These are phyloP conservation scores for Calephelis nemesis DNA, from an alignment of 1,140 invertebrate species.

Conservation along the genomic window DNA sequence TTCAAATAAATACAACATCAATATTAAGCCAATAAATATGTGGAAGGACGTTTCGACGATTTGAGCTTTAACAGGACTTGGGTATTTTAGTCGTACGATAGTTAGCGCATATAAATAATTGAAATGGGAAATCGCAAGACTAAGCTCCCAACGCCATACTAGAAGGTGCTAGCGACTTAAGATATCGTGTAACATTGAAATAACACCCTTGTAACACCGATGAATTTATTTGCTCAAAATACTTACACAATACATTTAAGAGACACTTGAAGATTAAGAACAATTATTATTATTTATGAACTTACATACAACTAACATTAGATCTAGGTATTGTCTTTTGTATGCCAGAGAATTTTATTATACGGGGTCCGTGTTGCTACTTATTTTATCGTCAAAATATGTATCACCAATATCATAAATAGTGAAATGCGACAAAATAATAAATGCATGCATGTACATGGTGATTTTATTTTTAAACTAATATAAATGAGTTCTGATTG, in stretches of 20 bases:
- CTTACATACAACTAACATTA: slow-evolving; percentile 76
- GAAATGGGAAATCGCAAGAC: background rate
- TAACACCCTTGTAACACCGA: slow-evolving; percentile 53
- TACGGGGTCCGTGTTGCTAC: slow-evolving; percentile 56
- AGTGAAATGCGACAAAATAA: slow-evolving; percentile 31
- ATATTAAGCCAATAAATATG: slow-evolving; percentile 17
- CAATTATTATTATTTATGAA: slow-evolving; percentile 73
- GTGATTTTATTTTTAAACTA: slow-evolving; percentile 28
- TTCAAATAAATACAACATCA: slow-evolving; percentile 15
- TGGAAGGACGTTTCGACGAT: slow-evolving; percentile 19
- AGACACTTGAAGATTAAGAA: slow-evolving; percentile 75
- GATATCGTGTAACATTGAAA: slow-evolving; percentile 24
- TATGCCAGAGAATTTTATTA: slow-evolving; percentile 70
- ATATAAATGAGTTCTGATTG: background rate
- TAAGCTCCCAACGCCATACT: background rate
- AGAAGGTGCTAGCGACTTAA: background rate
- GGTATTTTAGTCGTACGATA: background rate
- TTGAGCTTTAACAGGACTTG: slow-evolving; percentile 1
- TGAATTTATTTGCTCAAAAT: slow-evolving; percentile 66
- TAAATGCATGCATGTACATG: slow-evolving; percentile 35
- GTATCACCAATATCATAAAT: slow-evolving; percentile 53
- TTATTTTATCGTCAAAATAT: slow-evolving; percentile 33
- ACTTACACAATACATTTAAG: slow-evolving; percentile 59
- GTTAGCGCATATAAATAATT: background rate
- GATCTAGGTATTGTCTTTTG: slow-evolving; percentile 79